Conservation (phyloP, 53 echinoderm and acorn worm species). For the Astropecten irregularis region DNA sequence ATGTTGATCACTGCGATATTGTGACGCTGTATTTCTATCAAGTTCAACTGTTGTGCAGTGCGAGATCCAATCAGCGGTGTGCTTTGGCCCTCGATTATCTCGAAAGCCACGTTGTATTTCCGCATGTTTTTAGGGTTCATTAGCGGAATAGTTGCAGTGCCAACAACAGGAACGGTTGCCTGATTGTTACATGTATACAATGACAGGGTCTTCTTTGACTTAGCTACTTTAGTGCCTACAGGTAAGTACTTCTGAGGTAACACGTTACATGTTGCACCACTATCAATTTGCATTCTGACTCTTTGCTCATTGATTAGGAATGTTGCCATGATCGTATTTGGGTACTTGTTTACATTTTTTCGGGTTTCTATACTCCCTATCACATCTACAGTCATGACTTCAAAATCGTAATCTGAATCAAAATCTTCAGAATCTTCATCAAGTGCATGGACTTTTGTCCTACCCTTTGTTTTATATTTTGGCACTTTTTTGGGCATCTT, state of each 20-base stretch:
- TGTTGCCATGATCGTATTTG: conserved; percentile 51
- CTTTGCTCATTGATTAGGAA: conserved; percentile 9
- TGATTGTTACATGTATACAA: conserved; percentile 56
- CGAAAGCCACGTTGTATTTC: conserved; percentile 31
- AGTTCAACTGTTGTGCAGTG: conserved; percentile 13
- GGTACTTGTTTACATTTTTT: conserved; percentile 30
- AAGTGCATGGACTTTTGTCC: background rate
- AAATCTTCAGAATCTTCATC: conserved; percentile 11
- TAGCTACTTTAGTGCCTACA: background rate
- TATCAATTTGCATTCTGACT: conserved; percentile 60
- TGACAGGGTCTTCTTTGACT: conserved; percentile 34
- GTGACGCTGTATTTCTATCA: conserved; percentile 17
- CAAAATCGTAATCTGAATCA: conserved; percentile 18
- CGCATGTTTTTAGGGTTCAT: conserved; percentile 25
- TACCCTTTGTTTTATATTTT: background rate
- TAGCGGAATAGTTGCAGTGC: background rate
- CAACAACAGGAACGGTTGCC: conserved; percentile 19
- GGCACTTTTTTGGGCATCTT: conserved; percentile 10
- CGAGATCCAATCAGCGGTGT: conserved; percentile 27
- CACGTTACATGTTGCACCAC: conserved; percentile 65
- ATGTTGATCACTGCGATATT: conserved; percentile 11
- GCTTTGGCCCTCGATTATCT: conserved; percentile 14
- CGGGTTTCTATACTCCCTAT: conserved; percentile 4
- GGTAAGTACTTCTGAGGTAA: conserved; percentile 60
- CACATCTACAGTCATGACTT: conserved; percentile 34